Conservation (phyloP, 1,140 invertebrate species). For the Periplaneta americana region DNA sequence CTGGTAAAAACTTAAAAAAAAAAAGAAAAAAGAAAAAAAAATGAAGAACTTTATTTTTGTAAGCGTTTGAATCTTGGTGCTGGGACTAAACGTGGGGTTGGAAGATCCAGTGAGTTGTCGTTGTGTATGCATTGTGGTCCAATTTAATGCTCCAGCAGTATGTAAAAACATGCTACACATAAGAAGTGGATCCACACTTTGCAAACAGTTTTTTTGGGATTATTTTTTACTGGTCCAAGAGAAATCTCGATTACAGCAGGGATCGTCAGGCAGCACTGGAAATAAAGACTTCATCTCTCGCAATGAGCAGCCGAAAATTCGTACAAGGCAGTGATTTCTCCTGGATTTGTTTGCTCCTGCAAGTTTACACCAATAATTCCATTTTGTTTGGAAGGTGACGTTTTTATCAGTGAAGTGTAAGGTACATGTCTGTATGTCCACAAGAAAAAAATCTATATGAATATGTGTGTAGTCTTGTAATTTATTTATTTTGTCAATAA, state of each 20-base stretch:
- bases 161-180: not conserved
- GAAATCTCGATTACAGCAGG: not conserved
- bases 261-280: too few species aligned
- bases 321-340: not conserved
- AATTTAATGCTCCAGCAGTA: not conserved
- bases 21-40: not conserved
- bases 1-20: not conserved
- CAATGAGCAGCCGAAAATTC: not conserved
- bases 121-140: not conserved
- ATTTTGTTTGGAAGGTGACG: not conserved
- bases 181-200: not conserved
- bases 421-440: not conserved
- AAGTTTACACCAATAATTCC: not conserved
- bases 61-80: constrained; percentile 13
- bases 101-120: not conserved
- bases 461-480: constrained; percentile 10
- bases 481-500: constrained; percentile 19
- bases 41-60: constrained; percentile 19
- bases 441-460: not conserved
- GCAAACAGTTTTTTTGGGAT: not conserved
- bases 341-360: not conserved
- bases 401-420: not conserved
- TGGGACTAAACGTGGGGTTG: not conserved
- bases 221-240: not conserved
- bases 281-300: not conserved